phyloP scores from a whole-genome alignment of 2,113 vertebrate genomes.

The Psittacus erithacus region DNA sequence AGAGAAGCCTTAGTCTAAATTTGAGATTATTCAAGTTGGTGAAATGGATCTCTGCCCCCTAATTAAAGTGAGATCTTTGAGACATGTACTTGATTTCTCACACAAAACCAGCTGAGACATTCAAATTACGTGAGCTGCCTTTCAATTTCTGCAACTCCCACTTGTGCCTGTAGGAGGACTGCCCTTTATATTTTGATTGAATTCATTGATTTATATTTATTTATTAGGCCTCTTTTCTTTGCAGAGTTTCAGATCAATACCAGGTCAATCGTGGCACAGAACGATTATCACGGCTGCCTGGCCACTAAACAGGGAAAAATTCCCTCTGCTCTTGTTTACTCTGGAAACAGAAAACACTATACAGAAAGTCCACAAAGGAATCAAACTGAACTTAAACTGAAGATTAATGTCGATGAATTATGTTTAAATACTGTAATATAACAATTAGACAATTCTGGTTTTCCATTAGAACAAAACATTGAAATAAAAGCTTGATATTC shows the following conservation, averaged over 20 bases:
- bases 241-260: neutral
- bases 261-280: neutral
- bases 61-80: neutral
- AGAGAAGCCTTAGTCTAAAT: neutral
- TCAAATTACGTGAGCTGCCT: neutral
- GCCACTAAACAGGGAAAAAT: neutral
- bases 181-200: neutral
- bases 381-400: neutral
- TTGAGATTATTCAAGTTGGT: neutral
- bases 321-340: neutral
- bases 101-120: neutral
- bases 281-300: neutral
- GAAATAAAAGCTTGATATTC: neutral
- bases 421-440: neutral
- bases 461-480: neutral
- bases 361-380: neutral
- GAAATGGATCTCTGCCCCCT: neutral
- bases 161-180: neutral
- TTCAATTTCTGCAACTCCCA: neutral
- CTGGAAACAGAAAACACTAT: neutral
- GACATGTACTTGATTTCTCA: neutral
- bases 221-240: constrained; percentile 21
- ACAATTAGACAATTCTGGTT: neutral
- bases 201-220: constrained; percentile 34
- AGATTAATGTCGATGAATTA: neutral